These are phyloP conservation scores for Lepetodrilus schrolli DNA, from an alignment of 2,888 invertebrate genomes.

Conservation along the genomic window DNA sequence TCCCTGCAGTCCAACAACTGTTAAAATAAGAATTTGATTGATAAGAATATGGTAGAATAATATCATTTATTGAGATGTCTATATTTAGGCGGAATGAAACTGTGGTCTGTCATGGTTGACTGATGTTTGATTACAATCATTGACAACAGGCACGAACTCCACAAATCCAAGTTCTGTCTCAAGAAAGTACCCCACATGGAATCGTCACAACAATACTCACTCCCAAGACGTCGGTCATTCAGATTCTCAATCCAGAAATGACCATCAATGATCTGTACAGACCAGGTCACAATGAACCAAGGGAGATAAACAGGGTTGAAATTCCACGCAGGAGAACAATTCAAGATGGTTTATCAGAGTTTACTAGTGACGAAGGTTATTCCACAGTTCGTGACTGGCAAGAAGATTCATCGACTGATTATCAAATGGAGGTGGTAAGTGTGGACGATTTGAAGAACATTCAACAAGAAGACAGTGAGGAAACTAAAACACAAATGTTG, in stretches of 20 bases:
- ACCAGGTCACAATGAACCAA: neutral
- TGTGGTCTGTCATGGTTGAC: no score
- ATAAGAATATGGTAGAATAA: no score
- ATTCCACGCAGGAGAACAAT: neutral
- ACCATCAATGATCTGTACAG: neutral
- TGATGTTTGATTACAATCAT: no score
- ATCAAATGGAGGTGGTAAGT: neutral
- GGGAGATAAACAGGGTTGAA: neutral
- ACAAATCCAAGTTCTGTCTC: neutral
- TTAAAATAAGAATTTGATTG: no score
- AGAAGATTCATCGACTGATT: neutral
- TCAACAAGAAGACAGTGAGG: neutral
- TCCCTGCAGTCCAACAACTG: neutral
- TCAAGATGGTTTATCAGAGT: neutral
- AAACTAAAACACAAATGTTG: no score
- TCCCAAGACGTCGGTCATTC: neutral
- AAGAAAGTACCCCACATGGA: neutral
- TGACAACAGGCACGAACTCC: no score
- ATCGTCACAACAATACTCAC: neutral
- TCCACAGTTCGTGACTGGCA: neutral
- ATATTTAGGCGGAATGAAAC: no score
- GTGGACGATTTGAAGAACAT: neutral
- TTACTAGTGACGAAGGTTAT: neutral
- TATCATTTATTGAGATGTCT: no score
- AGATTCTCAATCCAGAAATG: neutral